phyloP scores from a whole-genome alignment of 2,888 invertebrate genomes.

The Alitta virens region DNA sequence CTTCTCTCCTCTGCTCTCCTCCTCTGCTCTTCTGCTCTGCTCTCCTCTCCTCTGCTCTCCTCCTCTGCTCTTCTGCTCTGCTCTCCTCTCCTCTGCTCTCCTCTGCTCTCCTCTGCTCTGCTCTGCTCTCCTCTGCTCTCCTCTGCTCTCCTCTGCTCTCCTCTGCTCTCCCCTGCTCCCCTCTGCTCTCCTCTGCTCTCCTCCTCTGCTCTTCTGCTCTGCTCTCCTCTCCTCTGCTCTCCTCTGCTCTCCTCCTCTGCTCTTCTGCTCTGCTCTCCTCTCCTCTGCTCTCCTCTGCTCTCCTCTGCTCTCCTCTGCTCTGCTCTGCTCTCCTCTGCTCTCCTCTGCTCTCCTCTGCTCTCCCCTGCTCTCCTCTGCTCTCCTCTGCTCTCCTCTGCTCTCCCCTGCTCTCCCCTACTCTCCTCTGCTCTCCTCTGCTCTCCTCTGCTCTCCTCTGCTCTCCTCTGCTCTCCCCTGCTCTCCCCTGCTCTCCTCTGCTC shows the following conservation, averaged over 20 bases:
- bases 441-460: neutral
- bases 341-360: too few species aligned
- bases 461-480: neutral
- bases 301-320: neutral
- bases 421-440: neutral
- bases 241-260: too few species aligned
- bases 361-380: neutral
- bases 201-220: too few species aligned
- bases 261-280: neutral
- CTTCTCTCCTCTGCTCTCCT: too few species aligned
- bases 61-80: too few species aligned
- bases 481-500: neutral
- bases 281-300: neutral
- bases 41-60: too few species aligned
- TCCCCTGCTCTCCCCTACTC: too few species aligned
- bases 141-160: too few species aligned
- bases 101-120: too few species aligned
- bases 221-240: neutral
- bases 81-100: too few species aligned
- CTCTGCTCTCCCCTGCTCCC: neutral
- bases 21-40: too few species aligned
- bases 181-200: neutral
- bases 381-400: neutral
- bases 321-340: neutral
- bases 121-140: too few species aligned